Base-by-base conservation (phyloP, 1,140 invertebrate genomes). In the Subanguina moxae region DNA sequence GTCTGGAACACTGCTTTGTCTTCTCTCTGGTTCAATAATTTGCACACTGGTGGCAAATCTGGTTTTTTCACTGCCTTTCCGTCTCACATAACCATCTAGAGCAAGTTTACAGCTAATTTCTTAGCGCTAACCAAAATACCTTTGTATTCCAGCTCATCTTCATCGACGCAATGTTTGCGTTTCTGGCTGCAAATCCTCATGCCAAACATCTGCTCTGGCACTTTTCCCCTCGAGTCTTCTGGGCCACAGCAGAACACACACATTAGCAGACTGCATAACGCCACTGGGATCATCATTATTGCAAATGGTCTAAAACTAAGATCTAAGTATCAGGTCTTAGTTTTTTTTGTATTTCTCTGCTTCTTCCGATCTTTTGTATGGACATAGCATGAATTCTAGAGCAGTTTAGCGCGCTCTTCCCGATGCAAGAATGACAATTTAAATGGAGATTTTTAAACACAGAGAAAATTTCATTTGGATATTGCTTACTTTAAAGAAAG, bases 181-280 rank as follows among this genome's bases (percentile, higher is more conserved):
- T 64, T 28, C 38, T 64, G 15, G 8, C 30, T 19, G 58, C 23
- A 3, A 21, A 64, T 23, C 28, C n/a, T 30, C n/a, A 64, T 21
- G 27, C 65, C 58, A 19, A 27, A 38, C 62, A 67, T 59, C 73
- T 70, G 38, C 57, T 70, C 27, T 5, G 57, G 65, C 19, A 67
- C 43, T 67, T 66, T 65, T 32, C 57, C 74, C 48, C 74, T 30
- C 1, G 68, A 67, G 38, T 76, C 74, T 45, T 76, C 69, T 17
- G 72, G 72, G 15, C 74, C 74, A 63, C 74, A 76, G 45, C 65
- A 76, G 28, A 67, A 76, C 11, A 76, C 75, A 45, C 74, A 76
- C 5, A 76, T 15, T n/a, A 76, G 58, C 0, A 76, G 73, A 32
- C 66, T 59, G 42, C 74, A 77, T 9, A 76, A 65, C 1, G 66